phyloP scores from a whole-genome alignment of 92 coral and sea anemone genomes.

The Parazoanthus darwini region DNA sequence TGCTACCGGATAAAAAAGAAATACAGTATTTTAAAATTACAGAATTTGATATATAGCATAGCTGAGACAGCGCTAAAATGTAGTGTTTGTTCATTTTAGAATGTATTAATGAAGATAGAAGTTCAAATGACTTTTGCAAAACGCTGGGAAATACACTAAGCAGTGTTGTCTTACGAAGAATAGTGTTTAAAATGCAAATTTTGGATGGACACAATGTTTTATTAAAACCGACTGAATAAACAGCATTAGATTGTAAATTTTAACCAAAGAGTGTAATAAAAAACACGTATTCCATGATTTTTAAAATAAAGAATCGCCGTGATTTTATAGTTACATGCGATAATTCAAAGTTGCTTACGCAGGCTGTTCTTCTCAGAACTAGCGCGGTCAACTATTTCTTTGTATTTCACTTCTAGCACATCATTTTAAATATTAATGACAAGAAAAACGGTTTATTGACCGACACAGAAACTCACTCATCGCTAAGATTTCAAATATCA shows the following conservation, averaged over 20 bases:
- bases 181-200: not conserved
- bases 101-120: no score
- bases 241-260: not conserved
- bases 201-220: slow-evolving; percentile 3
- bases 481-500: not conserved
- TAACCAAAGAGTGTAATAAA: not conserved
- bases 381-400: not conserved
- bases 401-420: not conserved
- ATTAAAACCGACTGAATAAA: slow-evolving; percentile 3
- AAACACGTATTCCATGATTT: not conserved
- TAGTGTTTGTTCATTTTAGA: no score
- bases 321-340: not conserved
- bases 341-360: not conserved
- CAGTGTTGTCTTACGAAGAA: not conserved
- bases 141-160: not conserved
- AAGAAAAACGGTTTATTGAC: not conserved
- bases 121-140: no score
- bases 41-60: not conserved
- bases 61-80: not conserved
- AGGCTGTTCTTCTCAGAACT: not conserved
- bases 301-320: not conserved
- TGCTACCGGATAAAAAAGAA: no score
- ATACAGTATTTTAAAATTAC: no score
- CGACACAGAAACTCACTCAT: not conserved
- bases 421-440: slow-evolving; percentile 2